Evolutionary conservation across 2,797 vertebrate species (phyloP).

Genomic region (Novumbra hubbsi): DNA sequence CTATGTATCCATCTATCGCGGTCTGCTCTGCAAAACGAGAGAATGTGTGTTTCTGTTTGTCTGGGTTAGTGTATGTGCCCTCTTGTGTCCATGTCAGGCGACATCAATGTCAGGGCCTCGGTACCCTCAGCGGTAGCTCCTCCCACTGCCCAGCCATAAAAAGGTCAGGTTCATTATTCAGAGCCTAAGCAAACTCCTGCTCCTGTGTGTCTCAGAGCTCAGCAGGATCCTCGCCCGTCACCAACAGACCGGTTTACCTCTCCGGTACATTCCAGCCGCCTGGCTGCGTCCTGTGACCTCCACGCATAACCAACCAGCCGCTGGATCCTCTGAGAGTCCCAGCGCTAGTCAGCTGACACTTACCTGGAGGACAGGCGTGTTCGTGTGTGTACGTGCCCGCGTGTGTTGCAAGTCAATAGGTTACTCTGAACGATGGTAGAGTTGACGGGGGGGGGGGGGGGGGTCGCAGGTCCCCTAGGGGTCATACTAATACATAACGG

Average conservation of each 20-base stretch:
- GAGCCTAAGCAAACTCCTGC: slow-evolving; percentile 57
- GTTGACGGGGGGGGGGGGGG: background rate
- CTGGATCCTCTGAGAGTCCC: slow-evolving; percentile 27
- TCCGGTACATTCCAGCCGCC: slow-evolving; percentile 32
- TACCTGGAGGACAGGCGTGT: slow-evolving; percentile 11
- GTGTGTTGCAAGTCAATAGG: slow-evolving; percentile 1
- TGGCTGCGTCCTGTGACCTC: background rate
- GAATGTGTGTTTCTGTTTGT: background rate
- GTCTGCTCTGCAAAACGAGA: background rate
- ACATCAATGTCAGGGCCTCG: background rate
- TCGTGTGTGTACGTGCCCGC: background rate
- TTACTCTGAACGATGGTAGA: background rate
- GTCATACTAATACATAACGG: background rate
- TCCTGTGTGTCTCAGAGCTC: slow-evolving; percentile 58
- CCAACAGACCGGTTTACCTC: slow-evolving; percentile 29
- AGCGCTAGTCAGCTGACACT: slow-evolving; percentile 16
- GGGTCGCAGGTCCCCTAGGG: background rate
- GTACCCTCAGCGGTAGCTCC: slow-evolving; percentile 5
- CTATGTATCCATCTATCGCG: background rate
- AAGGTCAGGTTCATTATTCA: slow-evolving; percentile 66
- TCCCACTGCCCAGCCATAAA: slow-evolving; percentile 50
- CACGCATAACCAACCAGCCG: slow-evolving; percentile 47
- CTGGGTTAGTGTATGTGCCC: background rate
- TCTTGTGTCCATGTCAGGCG: background rate
- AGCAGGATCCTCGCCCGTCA: slow-evolving; percentile 57